A percentile compares a stretch with the other conserved stretches of the same genome.
Evolutionary conservation across 2,113 vertebrate species (phyloP).

Genomic region (Leuciscus idus): DNA sequence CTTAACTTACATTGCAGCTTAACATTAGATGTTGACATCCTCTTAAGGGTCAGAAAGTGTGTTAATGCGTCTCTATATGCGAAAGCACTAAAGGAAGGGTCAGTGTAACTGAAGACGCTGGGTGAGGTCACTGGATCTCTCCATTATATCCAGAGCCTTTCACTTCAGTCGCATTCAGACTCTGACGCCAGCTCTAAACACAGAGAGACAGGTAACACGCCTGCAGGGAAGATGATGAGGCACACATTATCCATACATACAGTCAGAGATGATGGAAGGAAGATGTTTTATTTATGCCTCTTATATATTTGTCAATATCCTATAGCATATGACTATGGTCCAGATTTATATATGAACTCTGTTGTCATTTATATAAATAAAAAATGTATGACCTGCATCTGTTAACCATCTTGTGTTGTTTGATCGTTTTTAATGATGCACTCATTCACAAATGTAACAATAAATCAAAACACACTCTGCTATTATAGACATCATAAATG

Average conservation of each 20-base stretch:
- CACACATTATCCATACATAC: too few species aligned
- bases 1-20: neutral
- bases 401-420: neutral
- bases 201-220: neutral
- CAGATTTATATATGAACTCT: neutral
- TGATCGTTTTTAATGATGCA: neutral
- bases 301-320: neutral
- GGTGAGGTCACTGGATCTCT: conserved; percentile 6
- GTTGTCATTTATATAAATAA: neutral
- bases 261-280: too few species aligned
- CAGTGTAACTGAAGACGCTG: neutral
- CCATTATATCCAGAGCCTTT: neutral
- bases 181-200: neutral
- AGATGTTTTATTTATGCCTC: conserved; percentile 11
- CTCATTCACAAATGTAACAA: neutral
- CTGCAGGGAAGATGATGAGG: neutral
- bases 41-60: neutral
- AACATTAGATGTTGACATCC: neutral
- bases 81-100: neutral
- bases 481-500: neutral
- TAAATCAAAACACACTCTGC: neutral
- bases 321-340: neutral
- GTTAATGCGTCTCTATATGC: neutral
- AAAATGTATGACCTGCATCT: neutral
- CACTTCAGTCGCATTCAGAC: neutral